These are phyloP conservation scores for Emys orbicularis DNA, from an alignment of 2,797 vertebrate species.

Conservation along the genomic window DNA sequence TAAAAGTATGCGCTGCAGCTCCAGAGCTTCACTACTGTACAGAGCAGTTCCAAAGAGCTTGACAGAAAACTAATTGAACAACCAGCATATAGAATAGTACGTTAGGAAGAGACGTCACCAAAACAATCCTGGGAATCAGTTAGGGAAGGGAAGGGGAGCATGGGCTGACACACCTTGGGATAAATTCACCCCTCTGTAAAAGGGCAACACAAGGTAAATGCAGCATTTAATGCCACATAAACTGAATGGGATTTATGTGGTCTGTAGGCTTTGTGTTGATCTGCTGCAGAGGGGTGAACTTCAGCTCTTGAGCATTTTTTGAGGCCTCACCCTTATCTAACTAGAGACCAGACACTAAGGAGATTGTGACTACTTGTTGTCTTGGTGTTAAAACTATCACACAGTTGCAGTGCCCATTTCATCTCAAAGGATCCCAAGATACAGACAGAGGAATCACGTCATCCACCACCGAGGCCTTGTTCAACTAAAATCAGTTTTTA, in stretches of 20 bases:
- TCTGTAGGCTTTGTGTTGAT: neutral
- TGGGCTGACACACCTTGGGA: neutral
- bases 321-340: neutral
- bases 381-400: neutral
- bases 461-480: fast-evolving
- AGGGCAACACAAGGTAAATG: neutral
- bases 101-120: neutral
- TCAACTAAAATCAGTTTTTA: neutral
- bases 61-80: slow-evolving; percentile 4
- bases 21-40: neutral
- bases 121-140: neutral
- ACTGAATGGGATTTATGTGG: neutral
- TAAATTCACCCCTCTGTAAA: neutral
- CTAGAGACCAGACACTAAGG: neutral
- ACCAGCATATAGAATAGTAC: neutral
- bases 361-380: neutral
- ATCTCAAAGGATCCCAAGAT: neutral
- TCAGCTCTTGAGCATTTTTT: neutral
- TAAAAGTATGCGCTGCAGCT: neutral
- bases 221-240: neutral
- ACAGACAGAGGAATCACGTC: neutral
- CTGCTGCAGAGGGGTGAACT: neutral
- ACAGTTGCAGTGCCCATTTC: neutral
- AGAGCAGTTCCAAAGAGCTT: neutral
- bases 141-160: neutral